Percentiles rank a stretch among this genome's conserved stretches.
These are phyloP conservation scores for Diachrysia chrysitis DNA, from an alignment of 2,888 invertebrate genomes.

Conservation along the genomic window DNA sequence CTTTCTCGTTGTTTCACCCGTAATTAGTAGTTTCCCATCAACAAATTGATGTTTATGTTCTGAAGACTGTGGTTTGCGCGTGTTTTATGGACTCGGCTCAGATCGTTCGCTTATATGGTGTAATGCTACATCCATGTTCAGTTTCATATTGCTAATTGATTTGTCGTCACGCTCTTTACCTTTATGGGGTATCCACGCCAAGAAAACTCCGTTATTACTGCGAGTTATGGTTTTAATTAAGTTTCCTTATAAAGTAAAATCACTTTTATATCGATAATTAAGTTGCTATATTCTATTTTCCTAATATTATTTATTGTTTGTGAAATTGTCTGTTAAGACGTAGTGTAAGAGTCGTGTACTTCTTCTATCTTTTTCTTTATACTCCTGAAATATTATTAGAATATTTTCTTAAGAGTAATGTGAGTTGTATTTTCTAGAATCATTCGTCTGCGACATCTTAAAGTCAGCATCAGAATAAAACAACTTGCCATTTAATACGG, in stretches of 20 bases:
- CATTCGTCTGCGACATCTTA: conserved; percentile 27
- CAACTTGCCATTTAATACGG: conserved; percentile 50
- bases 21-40: conserved; percentile 55
- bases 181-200: conserved; percentile 50
- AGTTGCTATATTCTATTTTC: neutral
- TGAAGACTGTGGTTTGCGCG: conserved; percentile 24
- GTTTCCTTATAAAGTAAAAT: neutral
- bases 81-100: conserved; percentile 49
- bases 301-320: neutral
- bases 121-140: conserved; percentile 40
- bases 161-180: conserved; percentile 58
- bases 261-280: neutral
- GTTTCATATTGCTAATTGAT: conserved; percentile 60
- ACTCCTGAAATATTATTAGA: neutral
- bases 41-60: conserved; percentile 41
- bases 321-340: neutral
- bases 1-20: conserved; percentile 49
- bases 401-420: conserved; percentile 11
- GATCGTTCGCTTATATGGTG: conserved; percentile 35
- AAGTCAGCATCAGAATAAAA: conserved; percentile 33
- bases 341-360: too few species aligned
- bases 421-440: conserved; percentile 29
- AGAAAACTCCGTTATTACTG: conserved; percentile 43
- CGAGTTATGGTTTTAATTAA: conserved; percentile 22
- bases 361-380: neutral